Evolutionary conservation across 2,888 invertebrate species (phyloP).

Genomic region (Tachina grossa): DNA sequence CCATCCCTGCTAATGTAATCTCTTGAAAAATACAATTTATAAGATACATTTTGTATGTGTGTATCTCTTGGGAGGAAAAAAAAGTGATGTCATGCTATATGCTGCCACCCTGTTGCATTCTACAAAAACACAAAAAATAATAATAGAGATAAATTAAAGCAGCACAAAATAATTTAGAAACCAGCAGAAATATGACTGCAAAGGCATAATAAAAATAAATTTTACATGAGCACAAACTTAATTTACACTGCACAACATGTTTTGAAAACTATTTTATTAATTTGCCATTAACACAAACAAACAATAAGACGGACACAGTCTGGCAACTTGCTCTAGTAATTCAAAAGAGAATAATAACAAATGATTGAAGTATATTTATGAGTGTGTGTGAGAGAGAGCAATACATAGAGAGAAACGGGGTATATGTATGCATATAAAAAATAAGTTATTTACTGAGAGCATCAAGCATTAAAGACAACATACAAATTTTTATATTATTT

Average conservation of each 20-base stretch:
- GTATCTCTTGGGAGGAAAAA: slow-evolving; percentile 72
- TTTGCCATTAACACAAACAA: not conserved
- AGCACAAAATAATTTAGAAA: not conserved
- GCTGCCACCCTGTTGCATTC: slow-evolving; percentile 69
- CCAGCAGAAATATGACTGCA: not conserved
- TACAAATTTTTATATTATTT: slow-evolving; percentile 62
- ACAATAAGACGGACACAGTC: slow-evolving; percentile 15
- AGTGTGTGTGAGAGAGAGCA: not conserved
- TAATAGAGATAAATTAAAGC: slow-evolving; percentile 9
- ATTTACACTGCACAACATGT: not conserved
- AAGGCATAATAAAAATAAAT: not conserved
- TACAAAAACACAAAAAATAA: slow-evolving; percentile 47
- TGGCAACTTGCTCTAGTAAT: slow-evolving; percentile 50
- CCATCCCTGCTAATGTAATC: slow-evolving; percentile 3
- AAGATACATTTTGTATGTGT: slow-evolving; percentile 57
- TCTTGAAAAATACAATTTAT: slow-evolving; percentile 41
- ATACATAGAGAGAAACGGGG: slow-evolving; percentile 13
- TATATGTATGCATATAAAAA: not conserved
- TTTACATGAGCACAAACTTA: slow-evolving; percentile 3
- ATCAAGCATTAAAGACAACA: slow-evolving; percentile 39
- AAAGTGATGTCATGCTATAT: slow-evolving; percentile 78
- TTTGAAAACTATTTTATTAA: not conserved
- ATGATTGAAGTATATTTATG: not conserved
- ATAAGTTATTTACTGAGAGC: slow-evolving; percentile 50
- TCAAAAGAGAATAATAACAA: not conserved